Percentiles rank a stretch among this genome's conserved stretches.
These are phyloP conservation scores for Erebia ligea DNA, from an alignment of 2,888 invertebrate species.

Conservation along the genomic window DNA sequence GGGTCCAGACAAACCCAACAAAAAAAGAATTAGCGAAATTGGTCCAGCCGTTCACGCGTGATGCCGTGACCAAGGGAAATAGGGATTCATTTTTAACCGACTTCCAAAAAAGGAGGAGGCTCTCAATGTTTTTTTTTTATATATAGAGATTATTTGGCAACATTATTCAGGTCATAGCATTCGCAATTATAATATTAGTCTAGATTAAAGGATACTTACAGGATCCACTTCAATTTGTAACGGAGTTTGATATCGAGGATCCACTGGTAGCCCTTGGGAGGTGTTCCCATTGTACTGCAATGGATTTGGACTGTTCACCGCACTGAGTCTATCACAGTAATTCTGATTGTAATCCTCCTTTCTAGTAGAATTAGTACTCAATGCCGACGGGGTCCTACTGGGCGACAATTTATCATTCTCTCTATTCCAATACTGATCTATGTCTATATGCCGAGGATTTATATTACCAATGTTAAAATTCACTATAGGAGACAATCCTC, in stretches of 20 bases:
- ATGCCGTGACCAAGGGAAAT: too few species aligned
- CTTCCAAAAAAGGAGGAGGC: too few species aligned
- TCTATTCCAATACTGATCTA: constrained; percentile 70
- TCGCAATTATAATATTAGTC: too few species aligned
- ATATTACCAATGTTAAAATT: constrained; percentile 81
- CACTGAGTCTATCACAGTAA: constrained; percentile 69
- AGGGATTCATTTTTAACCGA: too few species aligned
- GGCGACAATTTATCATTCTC: constrained; percentile 67
- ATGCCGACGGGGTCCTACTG: constrained; percentile 60
- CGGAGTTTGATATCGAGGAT: constrained; percentile 75
- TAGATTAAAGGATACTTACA: constrained; percentile 73
- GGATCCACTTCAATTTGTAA: constrained; percentile 87
- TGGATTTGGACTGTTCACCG: constrained; percentile 65
- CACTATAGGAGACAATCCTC: constrained; percentile 72
- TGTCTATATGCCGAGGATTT: constrained; percentile 77
- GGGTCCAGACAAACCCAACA: too few species aligned
- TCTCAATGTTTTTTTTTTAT: too few species aligned
- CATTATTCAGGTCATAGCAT: too few species aligned
- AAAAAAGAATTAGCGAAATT: too few species aligned
- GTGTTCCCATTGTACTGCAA: constrained; percentile 72
- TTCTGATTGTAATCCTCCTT: constrained; percentile 76
- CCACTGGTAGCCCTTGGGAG: constrained; percentile 56
- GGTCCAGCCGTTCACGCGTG: too few species aligned
- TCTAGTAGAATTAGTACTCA: constrained; percentile 62
- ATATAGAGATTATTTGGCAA: too few species aligned